Evolutionary conservation across 2,888 invertebrate genomes (phyloP), one percentile per base, ranked within the genome.

Genomic region (Dorcus parallelipipedus): DNA sequence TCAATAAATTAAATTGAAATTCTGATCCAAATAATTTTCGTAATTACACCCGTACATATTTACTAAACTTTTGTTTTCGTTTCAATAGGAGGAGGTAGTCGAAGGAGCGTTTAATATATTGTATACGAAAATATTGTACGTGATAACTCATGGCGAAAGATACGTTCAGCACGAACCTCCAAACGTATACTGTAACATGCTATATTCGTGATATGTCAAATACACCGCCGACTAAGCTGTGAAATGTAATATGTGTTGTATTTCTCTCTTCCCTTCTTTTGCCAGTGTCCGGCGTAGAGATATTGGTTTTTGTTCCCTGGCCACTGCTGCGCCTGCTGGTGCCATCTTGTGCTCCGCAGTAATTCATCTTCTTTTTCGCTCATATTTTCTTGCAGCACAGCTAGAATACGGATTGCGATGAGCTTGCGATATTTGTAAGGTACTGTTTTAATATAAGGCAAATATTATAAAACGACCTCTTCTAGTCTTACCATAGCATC

Each of bases 231-330:
- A 69, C 71, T 71, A 75, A 76, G 72, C 75, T 73, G 75, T 70
- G 75, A 76, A 75, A 75, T 70, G 66, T 75, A 75, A 74, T 76
- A 74, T 73, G 71, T 74, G 74, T 74, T 73, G 72, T 75, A 71
- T 71, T 72, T 71, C 68, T 69, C 71, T 70, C 64, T 67, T 69
- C 67, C 65, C 65, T 64, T 62, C 59, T 62, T 63, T 60, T 59
- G 63, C 71, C 66, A 64, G 63, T 73, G 73, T 72, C 73, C 75
- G 72, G 69, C 66, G 69, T 33, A 60, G 65, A 68, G 73, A 75
- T 75, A 75, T 76, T 75, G 73, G 72, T 71, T 76, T 75, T 68
- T 67, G 54, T 58, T 67, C 64, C 64, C 68, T 68, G 71, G 69
- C 67, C 69, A 66, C 68, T 66, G 61, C 59, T 57, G 70, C 65